Evolutionary conservation across 1,140 invertebrate genomes (phyloP).

Genomic region (Cydia splendana): DNA sequence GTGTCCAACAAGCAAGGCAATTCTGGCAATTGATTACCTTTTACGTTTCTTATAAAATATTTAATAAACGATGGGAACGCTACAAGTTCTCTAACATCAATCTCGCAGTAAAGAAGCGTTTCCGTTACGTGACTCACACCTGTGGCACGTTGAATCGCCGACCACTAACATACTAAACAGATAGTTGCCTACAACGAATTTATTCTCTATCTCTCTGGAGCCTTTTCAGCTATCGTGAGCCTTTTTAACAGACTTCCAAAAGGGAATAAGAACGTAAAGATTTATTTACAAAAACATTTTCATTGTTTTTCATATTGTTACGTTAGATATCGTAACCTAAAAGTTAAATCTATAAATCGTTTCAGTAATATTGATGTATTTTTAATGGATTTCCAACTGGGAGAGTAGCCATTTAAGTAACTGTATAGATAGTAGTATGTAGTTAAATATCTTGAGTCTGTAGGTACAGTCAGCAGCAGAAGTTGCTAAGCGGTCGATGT

Average conservation of each 20-base stretch:
- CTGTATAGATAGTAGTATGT: too few species aligned
- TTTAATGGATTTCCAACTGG: too few species aligned
- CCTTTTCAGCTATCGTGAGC: constrained; percentile 30
- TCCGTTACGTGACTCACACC: constrained; percentile 78
- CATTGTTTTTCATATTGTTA: too few species aligned
- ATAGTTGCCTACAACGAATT: constrained; percentile 57
- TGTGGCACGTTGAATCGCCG: constrained; percentile 67
- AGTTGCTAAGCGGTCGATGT: too few species aligned
- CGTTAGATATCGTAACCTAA: too few species aligned
- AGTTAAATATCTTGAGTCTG: too few species aligned
- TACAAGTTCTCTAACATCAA: constrained; percentile 61
- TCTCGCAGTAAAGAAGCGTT: constrained; percentile 68
- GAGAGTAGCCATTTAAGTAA: too few species aligned
- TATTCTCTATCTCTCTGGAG: constrained; percentile 54
- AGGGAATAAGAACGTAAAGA: too few species aligned
- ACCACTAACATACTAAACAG: constrained; percentile 72
- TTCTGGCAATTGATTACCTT: not conserved
- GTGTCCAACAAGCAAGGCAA: not conserved
- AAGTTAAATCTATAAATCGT: too few species aligned
- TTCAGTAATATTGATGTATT: too few species aligned
- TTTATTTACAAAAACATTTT: too few species aligned
- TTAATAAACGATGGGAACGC: constrained; percentile 54
- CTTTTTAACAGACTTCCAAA: not conserved
- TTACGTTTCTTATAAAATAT: constrained; percentile 28
- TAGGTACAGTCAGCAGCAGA: too few species aligned